phyloP scores from a whole-genome alignment of 2,113 vertebrate species.

The Potamarius usumacintae region DNA sequence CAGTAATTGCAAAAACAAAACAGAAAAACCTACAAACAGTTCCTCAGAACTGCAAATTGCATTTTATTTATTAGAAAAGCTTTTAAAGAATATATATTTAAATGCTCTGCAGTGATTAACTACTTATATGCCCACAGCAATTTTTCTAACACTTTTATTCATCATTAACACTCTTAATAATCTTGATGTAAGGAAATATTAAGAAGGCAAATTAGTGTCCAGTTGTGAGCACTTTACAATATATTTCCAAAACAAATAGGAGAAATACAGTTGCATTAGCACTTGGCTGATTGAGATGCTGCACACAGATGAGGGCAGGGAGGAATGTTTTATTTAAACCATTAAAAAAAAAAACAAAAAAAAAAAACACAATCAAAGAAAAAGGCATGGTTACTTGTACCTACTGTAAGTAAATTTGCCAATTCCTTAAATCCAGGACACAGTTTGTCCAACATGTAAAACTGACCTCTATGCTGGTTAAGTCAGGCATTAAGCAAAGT shows the following conservation, averaged over 20 bases:
- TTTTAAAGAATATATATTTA: not conserved
- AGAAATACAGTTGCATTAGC: conserved; percentile 51
- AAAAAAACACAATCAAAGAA: not conserved
- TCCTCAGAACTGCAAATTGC: not conserved
- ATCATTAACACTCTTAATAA: not conserved
- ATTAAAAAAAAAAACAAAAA: not conserved
- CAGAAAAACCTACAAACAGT: too few species aligned
- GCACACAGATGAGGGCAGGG: not conserved
- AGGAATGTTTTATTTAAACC: not conserved
- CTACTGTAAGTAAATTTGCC: not conserved
- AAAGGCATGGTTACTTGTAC: not conserved
- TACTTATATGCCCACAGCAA: not conserved
- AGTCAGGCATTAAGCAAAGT: not conserved
- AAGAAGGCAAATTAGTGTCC: conserved; percentile 65
- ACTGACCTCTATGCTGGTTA: not conserved
- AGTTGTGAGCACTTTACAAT: conserved; percentile 62
- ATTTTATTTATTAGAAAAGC: not conserved
- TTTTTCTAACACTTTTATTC: not conserved
- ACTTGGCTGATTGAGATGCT: conserved; percentile 45
- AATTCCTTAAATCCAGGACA: not conserved
- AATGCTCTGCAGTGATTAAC: not conserved
- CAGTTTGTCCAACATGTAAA: not conserved
- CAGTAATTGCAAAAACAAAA: not conserved
- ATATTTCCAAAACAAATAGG: conserved; percentile 63
- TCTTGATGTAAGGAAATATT: conserved; percentile 43